A percentile compares a stretch with the other conserved stretches of the same genome.
These are phyloP conservation scores for Cervus canadensis DNA, from an alignment of 2,113 vertebrate genomes.

Conservation along the genomic window DNA sequence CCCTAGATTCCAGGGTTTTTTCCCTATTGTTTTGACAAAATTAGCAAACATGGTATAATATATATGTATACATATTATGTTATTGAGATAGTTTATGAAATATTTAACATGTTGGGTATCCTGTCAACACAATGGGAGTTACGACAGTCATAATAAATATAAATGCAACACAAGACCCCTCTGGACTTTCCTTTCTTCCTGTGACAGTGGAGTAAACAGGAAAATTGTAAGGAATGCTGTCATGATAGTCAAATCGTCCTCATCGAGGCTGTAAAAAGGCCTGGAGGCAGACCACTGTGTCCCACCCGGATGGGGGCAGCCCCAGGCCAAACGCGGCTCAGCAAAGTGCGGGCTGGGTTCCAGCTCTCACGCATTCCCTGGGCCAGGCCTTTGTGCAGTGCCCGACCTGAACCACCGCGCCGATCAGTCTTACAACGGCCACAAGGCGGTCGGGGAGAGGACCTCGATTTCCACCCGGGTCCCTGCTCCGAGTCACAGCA, in stretches of 20 bases:
- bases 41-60: not conserved
- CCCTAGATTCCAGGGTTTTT: not conserved
- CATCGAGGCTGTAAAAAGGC: not conserved
- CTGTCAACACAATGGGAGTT: not conserved
- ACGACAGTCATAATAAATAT: fast-evolving
- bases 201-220: not conserved
- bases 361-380: fast-evolving
- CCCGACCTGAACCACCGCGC: not conserved
- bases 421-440: no score
- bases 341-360: not conserved
- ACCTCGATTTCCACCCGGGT: not conserved
- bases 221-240: no score
- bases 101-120: not conserved
- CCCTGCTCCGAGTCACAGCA: fast-evolving
- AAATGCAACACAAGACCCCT: not conserved
- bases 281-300: no score
- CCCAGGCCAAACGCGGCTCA: not conserved
- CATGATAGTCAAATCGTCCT: not conserved
- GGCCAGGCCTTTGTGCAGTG: not conserved
- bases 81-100: not conserved
- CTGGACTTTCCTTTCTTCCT: not conserved
- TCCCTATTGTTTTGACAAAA: not conserved
- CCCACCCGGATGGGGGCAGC: not conserved
- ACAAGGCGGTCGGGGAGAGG: not conserved
- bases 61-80: not conserved